Base-by-base conservation (phyloP, 1,140 invertebrate genomes). In the Scaptomyza hsui region DNA sequence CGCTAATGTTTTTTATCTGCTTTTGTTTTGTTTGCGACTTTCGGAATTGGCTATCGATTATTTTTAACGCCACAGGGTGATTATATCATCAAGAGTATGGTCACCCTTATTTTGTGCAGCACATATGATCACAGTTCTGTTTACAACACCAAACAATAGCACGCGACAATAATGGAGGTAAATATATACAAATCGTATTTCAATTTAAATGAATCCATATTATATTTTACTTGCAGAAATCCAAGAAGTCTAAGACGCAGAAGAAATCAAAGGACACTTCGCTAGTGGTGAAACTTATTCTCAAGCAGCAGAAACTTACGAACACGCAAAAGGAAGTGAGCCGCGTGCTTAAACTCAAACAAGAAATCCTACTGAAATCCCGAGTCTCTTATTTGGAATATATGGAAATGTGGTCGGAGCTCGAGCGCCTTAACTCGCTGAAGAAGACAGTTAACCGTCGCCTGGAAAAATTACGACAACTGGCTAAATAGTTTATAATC, bases 331-430 rank as follows among this genome's bases (percentile, higher is more conserved):
- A 85, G 7, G 89, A 89, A 49, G 61, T 86, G 0, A 19, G 57
- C 41, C 70, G 83, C 37, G 89, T 90, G 29, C 41, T 90, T 1
- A 70, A 63, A 4, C 51, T 90, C 0, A 90, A 90, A 15, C 71
- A 71, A 16, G 85, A 75, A 5, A 81, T 90, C 3, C 37, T 90
- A 1, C 12, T 89, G 0, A 89, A 82, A 42, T 77, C 79, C 0
- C 73, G 53, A 21, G 52, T 90, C 2, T 86, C 89, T 15, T 90
- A 90, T 32, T 26, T 90, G 37, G 89, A 90, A 49, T 90, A 89
- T 15, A 45, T 63, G n/a, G 89, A 90, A 29, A 65, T 89, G 6
- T 61, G 78, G 0, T 72, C 67, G 0, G 89, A 90, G 7, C 32
- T 90, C 1, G 78, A 81, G 3, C 62, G 89, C 4, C 47, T 90